A percentile compares a stretch with the other conserved stretches of the same genome.
These are phyloP conservation scores for Eucidaris tribuloides DNA, from an alignment of 35 echinoderm and acorn worm species.

Conservation along the genomic window DNA sequence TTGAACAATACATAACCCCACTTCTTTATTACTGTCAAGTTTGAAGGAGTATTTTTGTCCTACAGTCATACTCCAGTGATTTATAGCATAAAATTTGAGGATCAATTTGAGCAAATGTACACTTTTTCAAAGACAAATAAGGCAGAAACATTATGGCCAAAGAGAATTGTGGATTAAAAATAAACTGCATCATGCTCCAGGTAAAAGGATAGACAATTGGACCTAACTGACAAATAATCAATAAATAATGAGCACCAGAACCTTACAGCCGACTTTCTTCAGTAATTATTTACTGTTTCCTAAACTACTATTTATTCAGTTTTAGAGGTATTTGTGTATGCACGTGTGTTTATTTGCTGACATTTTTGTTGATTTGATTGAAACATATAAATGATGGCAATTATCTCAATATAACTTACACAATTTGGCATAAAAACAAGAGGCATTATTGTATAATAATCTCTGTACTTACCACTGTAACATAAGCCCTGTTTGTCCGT, in stretches of 20 bases:
- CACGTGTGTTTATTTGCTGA: background rate
- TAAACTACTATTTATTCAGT: background rate
- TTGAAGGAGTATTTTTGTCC: too few relatives aligned
- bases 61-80: too few relatives aligned
- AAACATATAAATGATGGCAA: background rate
- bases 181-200: background rate
- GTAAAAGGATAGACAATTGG: background rate
- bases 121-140: too few relatives aligned
- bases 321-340: background rate
- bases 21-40: too few relatives aligned
- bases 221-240: too few relatives aligned
- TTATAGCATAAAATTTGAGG: too few relatives aligned
- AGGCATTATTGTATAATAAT: background rate
- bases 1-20: too few relatives aligned
- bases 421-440: background rate
- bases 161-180: too few relatives aligned
- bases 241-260: too few relatives aligned
- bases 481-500: conserved; percentile 82
- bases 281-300: background rate
- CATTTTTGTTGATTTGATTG: background rate
- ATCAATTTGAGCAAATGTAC: too few relatives aligned
- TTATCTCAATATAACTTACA: background rate
- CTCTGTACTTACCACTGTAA: conserved; percentile 64
- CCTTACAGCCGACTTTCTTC: too few relatives aligned
- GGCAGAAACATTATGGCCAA: too few relatives aligned